A percentile compares a stretch with the other conserved stretches of the same genome.
Conservation (phyloP, 2,888 invertebrate genomes). For the Drosophila maculinotata region DNA sequence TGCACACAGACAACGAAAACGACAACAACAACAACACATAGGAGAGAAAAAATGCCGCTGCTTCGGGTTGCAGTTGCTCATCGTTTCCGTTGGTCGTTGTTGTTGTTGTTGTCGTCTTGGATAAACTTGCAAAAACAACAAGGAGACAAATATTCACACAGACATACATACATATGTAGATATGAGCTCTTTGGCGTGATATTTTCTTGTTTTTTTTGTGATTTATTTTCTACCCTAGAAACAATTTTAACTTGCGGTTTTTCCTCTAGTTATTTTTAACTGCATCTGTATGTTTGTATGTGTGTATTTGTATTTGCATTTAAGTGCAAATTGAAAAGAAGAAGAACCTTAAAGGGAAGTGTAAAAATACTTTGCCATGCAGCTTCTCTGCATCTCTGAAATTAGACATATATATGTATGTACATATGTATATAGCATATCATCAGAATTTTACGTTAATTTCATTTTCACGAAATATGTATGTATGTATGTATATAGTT, state of each 20-base stretch:
- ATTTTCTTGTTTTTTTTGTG: conserved; percentile 24
- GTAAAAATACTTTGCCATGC: conserved; percentile 69
- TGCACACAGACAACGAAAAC: conserved; percentile 40
- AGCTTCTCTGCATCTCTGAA: conserved; percentile 5
- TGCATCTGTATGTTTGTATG: conserved; percentile 5
- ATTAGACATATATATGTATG: conserved; percentile 1
- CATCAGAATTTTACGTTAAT: conserved; percentile 13
- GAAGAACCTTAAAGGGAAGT: conserved; percentile 57
- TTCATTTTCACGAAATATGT: conserved; percentile 1
- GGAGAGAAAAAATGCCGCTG: conserved; percentile 43
- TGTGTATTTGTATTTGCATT: conserved; percentile 49
- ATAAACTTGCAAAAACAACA: conserved; percentile 58
- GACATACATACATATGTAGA: conserved; percentile 5
- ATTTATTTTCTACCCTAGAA: conserved; percentile 79
- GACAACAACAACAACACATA: too few species aligned
- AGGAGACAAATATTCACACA: conserved; percentile 29
- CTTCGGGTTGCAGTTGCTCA: conserved; percentile 66
- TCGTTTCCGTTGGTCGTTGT: conserved; percentile 56
- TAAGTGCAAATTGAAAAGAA: conserved; percentile 60
- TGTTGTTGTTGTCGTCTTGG: conserved; percentile 42
- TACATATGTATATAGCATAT: conserved; percentile 15
- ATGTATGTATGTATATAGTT: neutral
- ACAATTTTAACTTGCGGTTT: conserved; percentile 70
- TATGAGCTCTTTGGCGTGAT: conserved; percentile 29
- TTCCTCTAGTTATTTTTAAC: conserved; percentile 69